Conservation (phyloP, 2,888 invertebrate species). For the Tetanocera ferruginea region DNA sequence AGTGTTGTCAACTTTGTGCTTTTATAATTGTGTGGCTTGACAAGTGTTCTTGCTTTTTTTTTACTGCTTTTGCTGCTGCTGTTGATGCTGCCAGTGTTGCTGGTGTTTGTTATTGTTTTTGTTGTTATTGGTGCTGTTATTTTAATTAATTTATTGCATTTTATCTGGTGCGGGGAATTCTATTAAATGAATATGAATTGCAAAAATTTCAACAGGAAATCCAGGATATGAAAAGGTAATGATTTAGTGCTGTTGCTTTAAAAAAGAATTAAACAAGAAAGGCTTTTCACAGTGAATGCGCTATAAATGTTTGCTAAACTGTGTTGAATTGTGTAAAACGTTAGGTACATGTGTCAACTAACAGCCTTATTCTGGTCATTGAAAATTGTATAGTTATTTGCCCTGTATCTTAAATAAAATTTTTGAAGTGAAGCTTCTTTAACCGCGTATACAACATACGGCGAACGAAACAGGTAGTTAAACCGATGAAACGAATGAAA, state of each 20-base stretch:
- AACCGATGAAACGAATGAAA: no score
- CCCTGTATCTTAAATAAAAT: no score
- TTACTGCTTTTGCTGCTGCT: neutral
- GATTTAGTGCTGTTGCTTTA: constrained; percentile 7
- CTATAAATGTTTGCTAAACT: no score
- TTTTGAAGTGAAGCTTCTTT: no score
- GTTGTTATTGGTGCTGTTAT: neutral
- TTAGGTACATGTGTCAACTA: no score
- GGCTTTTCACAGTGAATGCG: no score
- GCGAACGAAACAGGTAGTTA: no score
- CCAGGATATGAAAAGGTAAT: constrained; percentile 12
- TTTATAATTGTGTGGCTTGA: neutral
- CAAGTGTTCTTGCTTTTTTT: neutral
- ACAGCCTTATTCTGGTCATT: no score
- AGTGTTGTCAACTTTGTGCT: neutral
- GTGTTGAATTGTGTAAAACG: no score
- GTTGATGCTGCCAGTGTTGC: neutral
- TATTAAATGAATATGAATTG: constrained; percentile 20
- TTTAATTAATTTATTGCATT: constrained; percentile 30
- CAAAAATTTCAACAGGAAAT: neutral
- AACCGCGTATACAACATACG: no score
- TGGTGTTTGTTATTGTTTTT: neutral
- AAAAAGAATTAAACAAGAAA: neutral
- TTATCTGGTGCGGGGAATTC: constrained; percentile 5
- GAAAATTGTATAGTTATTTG: no score